Base-by-base conservation (phyloP, 2,797 vertebrate species). In the Pipistrellus pipistrellus region DNA sequence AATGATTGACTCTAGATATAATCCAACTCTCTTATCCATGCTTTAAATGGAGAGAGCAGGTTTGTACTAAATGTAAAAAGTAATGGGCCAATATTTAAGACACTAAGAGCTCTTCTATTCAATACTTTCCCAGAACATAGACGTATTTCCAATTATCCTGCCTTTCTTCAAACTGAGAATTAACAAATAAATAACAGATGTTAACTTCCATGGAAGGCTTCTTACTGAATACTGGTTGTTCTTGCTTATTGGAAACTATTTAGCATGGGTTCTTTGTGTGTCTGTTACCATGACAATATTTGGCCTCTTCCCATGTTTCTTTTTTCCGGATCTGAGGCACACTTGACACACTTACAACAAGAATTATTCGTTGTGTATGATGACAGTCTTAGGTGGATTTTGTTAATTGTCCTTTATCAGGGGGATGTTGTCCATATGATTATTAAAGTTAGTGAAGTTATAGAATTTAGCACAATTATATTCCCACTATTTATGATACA, bases 101-200 rank as follows among this genome's bases (percentile, higher is more conserved):
- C 96, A 96, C 83, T 97, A 97, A 97, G 95, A 97, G 94, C 68
- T 75, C 90, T 98, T 98, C 98, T 95, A 97, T 95, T 98, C 97
- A 97, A 85, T 98, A 97, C 97, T 97, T 98, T 98, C 97, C 96
- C 97, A 98, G 98, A 98, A 98, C 91, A 95, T 86, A 96, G 89
- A 96, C 97, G 86, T 97, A 98, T 98, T 98, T 98, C 97, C 97
- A 98, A 97, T 98, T 98, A 98, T 94, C 73, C 93, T 97, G 94
- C 96, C 97, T 98, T 98, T 97, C 97, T 98, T 97, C 95, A 98
- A 98, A 98, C 95, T 82, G 97, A 97, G 96, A 98, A 98, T 98
- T 96, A 98, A 97, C 94, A 98, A 98, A 98, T 97, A 97, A 98
- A 96, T 98, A 98, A 97, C 97, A 98, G 98, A 98, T 98, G 98